Base-by-base conservation (phyloP, 2,113 vertebrate species). In the Tragulus kanchil region DNA sequence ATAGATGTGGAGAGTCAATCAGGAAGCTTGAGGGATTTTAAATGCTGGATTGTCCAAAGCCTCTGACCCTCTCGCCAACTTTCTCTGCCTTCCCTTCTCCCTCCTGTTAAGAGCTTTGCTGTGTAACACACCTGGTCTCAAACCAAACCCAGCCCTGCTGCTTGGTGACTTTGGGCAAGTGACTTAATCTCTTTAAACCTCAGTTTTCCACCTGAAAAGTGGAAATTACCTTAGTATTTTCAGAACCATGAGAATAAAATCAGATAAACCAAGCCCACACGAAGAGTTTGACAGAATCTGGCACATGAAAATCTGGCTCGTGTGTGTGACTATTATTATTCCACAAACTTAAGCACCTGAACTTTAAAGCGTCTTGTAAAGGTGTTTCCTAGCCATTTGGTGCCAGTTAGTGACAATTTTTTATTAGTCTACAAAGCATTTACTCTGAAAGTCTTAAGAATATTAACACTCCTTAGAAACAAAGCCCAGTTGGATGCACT, bases 1-100 rank as follows among this genome's bases (percentile, higher is more conserved):
- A 42, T 3, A 31, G 78, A 52, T 0, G 1, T 0, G n/a, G 50
- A 54, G 59, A 12, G 2, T 8, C 1, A 48, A 25, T 56, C 56
- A 17, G 2, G 3, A 65, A 45, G n/a, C 54, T 19, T 19, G 15
- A 14, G 26, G 9, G 3, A 45, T 23, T 0, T 0, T 36, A 67
- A n/a, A 25, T 13, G 9, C 5, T 23, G 19, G 48, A 36, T 5
- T 36, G 5, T 52, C n/a, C 26, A 7, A 45, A 62, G 15, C 64
- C 10, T n/a, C 23, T 26, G 1, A 6, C 5, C 13, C 14, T 31
- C 59, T 52, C 31, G 3, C 23, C 13, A 0, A 8, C 23, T 48
- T 16, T 5, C 81, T 65, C 62, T 58, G 13, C 3, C 31, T 48
- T 42, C 13, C 56, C 16, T 23, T n/a, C 25, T 65, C 48, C 52